These are phyloP conservation scores for Anagyrus pseudococci DNA, from an alignment of 2,888 invertebrate species.

Conservation along the genomic window DNA sequence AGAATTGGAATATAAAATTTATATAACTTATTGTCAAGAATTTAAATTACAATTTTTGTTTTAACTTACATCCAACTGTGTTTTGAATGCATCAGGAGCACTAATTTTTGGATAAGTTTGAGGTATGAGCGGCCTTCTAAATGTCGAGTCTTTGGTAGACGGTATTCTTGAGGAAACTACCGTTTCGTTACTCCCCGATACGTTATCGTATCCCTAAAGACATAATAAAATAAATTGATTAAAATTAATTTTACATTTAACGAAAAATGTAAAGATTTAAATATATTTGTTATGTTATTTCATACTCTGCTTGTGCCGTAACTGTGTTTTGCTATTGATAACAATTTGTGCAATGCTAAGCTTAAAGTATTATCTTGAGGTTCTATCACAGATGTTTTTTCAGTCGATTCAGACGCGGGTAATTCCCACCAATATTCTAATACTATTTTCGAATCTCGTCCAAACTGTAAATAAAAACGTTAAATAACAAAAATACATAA, in stretches of 20 bases:
- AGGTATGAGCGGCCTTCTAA: slow-evolving; percentile 57
- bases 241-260: too few species aligned
- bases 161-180: slow-evolving; percentile 57
- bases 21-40: not conserved
- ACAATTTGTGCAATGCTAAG: slow-evolving; percentile 58
- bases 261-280: too few species aligned
- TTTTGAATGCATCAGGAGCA: slow-evolving; percentile 60
- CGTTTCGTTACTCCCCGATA: slow-evolving; percentile 57
- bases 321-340: slow-evolving; percentile 62
- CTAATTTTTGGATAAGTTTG: slow-evolving; percentile 57
- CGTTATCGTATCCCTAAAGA: slow-evolving; percentile 53
- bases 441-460: slow-evolving; percentile 75
- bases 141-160: slow-evolving; percentile 57
- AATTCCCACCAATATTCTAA: slow-evolving; percentile 84
- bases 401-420: slow-evolving; percentile 46
- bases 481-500: slow-evolving; percentile 2
- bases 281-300: slow-evolving; percentile 11
- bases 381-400: slow-evolving; percentile 35
- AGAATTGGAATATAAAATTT: slow-evolving; percentile 11
- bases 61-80: slow-evolving; percentile 62
- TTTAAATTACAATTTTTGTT: not conserved
- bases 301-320: slow-evolving; percentile 60
- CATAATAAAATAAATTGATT: slow-evolving; percentile 33
- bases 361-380: slow-evolving; percentile 50
- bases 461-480: slow-evolving; percentile 66